Evolutionary conservation across 1,140 invertebrate species (phyloP).

Genomic region (Stegodyphus dumicola): DNA sequence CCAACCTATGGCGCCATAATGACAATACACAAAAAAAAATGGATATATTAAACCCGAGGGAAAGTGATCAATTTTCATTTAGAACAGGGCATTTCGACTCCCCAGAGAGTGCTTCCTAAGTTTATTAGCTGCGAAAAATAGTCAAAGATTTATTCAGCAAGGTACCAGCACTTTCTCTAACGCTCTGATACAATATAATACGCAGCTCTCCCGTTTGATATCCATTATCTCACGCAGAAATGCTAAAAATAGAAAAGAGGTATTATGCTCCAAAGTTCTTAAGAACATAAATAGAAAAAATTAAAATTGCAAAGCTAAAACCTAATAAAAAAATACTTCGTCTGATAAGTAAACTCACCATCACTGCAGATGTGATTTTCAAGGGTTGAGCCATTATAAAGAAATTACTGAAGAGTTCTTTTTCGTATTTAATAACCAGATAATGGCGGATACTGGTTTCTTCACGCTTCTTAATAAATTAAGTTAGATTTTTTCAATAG

Average conservation of each 20-base stretch:
- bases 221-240: slow-evolving; percentile 33
- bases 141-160: no score
- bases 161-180: neutral
- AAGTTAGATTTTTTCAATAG: no score
- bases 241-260: no score
- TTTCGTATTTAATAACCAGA: slow-evolving; percentile 39
- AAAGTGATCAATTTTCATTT: slow-evolving; percentile 49
- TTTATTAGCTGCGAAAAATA: slow-evolving; percentile 18
- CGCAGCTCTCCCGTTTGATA: neutral
- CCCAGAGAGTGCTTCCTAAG: slow-evolving; percentile 1
- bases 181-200: neutral
- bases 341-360: neutral
- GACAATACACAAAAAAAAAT: slow-evolving; percentile 17
- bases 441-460: slow-evolving; percentile 35
- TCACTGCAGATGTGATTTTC: slow-evolving; percentile 14
- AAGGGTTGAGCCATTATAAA: slow-evolving; percentile 24
- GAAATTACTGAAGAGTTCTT: slow-evolving; percentile 34
- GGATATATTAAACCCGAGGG: slow-evolving; percentile 30
- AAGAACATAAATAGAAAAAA: neutral
- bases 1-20: slow-evolving; percentile 23
- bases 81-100: slow-evolving; percentile 27
- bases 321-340: neutral
- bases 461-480: slow-evolving; percentile 14
- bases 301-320: neutral
- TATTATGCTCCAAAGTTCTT: no score